Percentiles rank a stretch among this genome's conserved stretches.
Evolutionary conservation across 1,140 invertebrate genomes (phyloP).

Genomic region (Rhyzopertha dominica): DNA sequence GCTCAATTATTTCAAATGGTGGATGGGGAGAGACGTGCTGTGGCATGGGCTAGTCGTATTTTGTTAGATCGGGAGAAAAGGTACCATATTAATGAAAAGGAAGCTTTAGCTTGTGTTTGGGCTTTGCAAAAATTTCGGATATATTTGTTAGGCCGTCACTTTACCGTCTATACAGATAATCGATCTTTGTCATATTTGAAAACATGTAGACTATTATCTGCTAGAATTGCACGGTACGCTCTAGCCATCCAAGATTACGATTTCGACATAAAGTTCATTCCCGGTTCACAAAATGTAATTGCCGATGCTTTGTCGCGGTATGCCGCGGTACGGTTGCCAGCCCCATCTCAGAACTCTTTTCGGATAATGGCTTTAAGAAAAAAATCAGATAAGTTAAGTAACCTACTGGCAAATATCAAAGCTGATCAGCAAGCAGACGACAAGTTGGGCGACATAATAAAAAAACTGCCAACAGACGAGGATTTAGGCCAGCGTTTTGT

Average conservation of each 20-base stretch:
- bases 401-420: no score
- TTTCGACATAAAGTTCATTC: conserved; percentile 4
- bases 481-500: no score
- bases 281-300: neutral
- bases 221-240: conserved; percentile 7
- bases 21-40: neutral
- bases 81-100: no score
- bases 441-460: no score
- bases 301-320: conserved; percentile 5
- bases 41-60: neutral
- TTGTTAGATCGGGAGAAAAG: no score
- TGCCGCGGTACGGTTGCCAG: neutral
- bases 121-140: no score
- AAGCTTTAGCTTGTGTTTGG: no score
- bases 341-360: neutral
- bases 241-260: conserved; percentile 4
- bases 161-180: conserved; percentile 4
- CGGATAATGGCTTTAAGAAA: no score
- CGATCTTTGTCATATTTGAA: conserved; percentile 1
- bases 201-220: neutral
- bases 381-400: no score
- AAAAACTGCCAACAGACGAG: no score
- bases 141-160: no score
- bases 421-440: no score
- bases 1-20: conserved; percentile 5